Base-by-base conservation (phyloP, 2,888 invertebrate species). In the Charanyca ferruginea region DNA sequence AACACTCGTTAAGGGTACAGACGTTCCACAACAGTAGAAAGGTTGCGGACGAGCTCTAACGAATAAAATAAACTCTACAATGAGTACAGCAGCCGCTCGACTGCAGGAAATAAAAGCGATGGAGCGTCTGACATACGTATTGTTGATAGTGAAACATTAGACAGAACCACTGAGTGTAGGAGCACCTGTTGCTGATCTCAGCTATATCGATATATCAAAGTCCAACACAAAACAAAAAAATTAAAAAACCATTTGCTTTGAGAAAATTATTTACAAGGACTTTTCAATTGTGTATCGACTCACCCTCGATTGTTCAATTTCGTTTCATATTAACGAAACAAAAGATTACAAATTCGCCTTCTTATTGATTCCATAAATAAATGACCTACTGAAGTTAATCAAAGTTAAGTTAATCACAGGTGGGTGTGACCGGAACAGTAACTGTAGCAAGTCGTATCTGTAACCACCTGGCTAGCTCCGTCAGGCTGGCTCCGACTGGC, bases 321-420 rank as follows among this genome's bases (percentile, higher is more conserved):
- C 44, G 52, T 18, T 51, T 51, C 48, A 45, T 64, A 45, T 9
- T n/a, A 18, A 23, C 23, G 3, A 41, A 59, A 59, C 42, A 59
- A 57, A 53, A 55, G 4, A 13, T 42, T 23, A 25, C 8, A 35
- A 42, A 28, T 45, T 20, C n/a, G 28, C 23, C 28, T 52, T 52
- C 54, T n/a, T 54, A 44, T 66, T 45, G 28, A 49, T 49, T 22
- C 45, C 47, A 42, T 20, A 13, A 23, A n/a, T 11, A 23, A n/a
- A 28, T 42, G 1, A 1, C 9, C 8, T 22, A 3, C 16, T 28
- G 28, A 28, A 20, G 28, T n/a, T 47, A 22, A 42, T 42, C n/a
- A 18, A 28, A 47, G 9, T 28, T 28, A 35, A 28, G 16, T 1
- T 28, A 7, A 28, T 13, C 20, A 23, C 2, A 32, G 9, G n/a